phyloP scores from a whole-genome alignment of 2,888 invertebrate genomes.

The Axea sp. region DNA sequence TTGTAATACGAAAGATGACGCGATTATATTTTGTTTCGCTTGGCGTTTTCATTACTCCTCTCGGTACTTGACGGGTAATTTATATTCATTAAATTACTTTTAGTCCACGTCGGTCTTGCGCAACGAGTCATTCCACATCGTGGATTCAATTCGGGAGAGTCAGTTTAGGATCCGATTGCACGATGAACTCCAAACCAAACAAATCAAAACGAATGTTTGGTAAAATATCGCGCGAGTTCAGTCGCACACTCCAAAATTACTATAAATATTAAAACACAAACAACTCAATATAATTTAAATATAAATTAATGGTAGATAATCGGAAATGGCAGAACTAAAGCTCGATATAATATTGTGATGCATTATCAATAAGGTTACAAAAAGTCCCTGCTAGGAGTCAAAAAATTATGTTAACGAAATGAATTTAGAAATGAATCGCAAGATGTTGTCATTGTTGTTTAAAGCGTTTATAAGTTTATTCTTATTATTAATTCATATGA shows the following conservation, averaged over 20 bases:
- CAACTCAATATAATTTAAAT: slow-evolving; percentile 50
- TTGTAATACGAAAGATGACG: slow-evolving; percentile 5
- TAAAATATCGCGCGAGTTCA: slow-evolving; percentile 33
- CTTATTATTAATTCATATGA: slow-evolving; percentile 64
- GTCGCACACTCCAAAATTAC: slow-evolving; percentile 39
- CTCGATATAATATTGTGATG: slow-evolving; percentile 64
- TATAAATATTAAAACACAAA: slow-evolving; percentile 25
- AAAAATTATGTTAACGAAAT: slow-evolving; percentile 54
- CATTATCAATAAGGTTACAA: slow-evolving; percentile 64
- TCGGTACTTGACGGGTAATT: slow-evolving; percentile 14
- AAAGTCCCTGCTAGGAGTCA: slow-evolving; percentile 51
- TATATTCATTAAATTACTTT: slow-evolving; percentile 31
- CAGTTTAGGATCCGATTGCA: slow-evolving; percentile 61
- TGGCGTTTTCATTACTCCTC: slow-evolving; percentile 12
- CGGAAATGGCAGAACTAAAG: slow-evolving; percentile 59
- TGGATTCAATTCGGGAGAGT: slow-evolving; percentile 77
- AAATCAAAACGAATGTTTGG: slow-evolving; percentile 36
- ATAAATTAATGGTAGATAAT: slow-evolving; percentile 44
- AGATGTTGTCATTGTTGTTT: slow-evolving; percentile 67
- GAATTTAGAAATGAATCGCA: slow-evolving; percentile 46
- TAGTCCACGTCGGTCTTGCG: slow-evolving; percentile 52
- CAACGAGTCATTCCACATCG: slow-evolving; percentile 55
- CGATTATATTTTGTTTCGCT: slow-evolving; percentile 46
- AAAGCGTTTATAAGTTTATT: slow-evolving; percentile 66
- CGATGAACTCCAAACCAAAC: slow-evolving; percentile 55